phyloP scores from a whole-genome alignment of 2,888 invertebrate genomes.

The Himalopsyche tibetana region DNA sequence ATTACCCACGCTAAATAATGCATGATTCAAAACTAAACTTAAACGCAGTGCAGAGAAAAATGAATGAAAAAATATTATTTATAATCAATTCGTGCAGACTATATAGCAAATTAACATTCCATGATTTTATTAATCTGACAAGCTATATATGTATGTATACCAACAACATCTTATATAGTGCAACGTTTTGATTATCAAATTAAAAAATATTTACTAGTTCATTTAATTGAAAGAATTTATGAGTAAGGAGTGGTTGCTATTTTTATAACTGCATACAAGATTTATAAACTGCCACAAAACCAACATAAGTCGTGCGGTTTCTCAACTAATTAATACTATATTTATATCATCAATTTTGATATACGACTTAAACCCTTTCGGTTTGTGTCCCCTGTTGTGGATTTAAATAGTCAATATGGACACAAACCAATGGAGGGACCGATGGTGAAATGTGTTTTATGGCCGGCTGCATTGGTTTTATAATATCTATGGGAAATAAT shows the following conservation, averaged over 20 bases:
- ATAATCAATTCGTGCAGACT: constrained; percentile 17
- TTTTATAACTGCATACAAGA: constrained; percentile 2
- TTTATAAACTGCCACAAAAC: constrained; percentile 32
- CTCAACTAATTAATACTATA: too few species aligned
- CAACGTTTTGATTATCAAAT: constrained; percentile 27
- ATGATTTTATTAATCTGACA: not conserved
- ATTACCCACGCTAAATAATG: too few species aligned
- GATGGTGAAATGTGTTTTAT: constrained; percentile 19
- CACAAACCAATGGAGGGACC: constrained; percentile 38
- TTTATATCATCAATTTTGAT: too few species aligned
- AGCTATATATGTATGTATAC: not conserved
- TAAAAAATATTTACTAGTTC: constrained; percentile 7
- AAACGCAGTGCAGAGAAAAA: too few species aligned
- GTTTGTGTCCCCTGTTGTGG: not conserved
- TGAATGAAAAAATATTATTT: not conserved
- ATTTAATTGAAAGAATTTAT: constrained; percentile 17
- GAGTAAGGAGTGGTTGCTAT: not conserved
- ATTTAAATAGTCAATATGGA: constrained; percentile 37
- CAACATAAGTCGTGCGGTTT: not conserved
- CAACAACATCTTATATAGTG: not conserved
- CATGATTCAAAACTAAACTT: too few species aligned
- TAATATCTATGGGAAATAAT: constrained; percentile 38
- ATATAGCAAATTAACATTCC: not conserved
- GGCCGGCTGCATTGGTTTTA: constrained; percentile 38
- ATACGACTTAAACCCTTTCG: not conserved